Percentiles rank a stretch among this genome's conserved stretches.
phyloP scores from a whole-genome alignment of 1,140 invertebrate genomes.

The Archivesica marissinica region DNA sequence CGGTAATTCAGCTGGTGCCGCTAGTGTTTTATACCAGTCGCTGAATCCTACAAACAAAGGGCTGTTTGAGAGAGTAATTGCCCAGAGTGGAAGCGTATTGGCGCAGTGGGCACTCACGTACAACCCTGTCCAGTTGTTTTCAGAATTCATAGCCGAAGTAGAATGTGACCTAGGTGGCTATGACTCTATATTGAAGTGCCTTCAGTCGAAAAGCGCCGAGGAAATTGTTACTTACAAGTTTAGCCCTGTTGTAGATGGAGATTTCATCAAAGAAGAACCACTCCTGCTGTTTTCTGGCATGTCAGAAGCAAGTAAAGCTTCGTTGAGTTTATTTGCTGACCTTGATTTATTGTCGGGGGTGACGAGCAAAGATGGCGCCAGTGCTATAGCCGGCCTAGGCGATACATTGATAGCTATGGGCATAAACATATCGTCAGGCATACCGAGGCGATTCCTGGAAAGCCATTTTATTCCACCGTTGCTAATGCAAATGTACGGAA shows the following conservation, averaged over 20 bases:
- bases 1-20: constrained; percentile 33
- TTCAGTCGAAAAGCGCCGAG: not conserved
- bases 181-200: not conserved
- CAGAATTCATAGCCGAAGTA: not conserved
- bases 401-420: not conserved
- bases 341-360: constrained; percentile 45
- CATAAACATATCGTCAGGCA: not conserved
- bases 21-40: constrained; percentile 12
- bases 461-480: not conserved
- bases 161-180: not conserved
- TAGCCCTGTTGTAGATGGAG: constrained; percentile 26
- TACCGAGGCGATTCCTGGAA: not conserved
- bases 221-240: not conserved
- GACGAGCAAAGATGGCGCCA: constrained; percentile 27
- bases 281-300: not conserved
- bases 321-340: not conserved
- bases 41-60: constrained; percentile 12
- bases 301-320: too few relatives aligned
- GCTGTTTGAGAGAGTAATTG: constrained; percentile 6
- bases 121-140: not conserved
- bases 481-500: not conserved
- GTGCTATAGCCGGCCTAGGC: not conserved
- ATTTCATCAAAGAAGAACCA: constrained; percentile 27
- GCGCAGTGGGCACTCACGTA: constrained; percentile 11
- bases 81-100: constrained; percentile 25